Evolutionary conservation across 2,888 invertebrate genomes (phyloP).

Genomic region (Brachyptera putata): DNA sequence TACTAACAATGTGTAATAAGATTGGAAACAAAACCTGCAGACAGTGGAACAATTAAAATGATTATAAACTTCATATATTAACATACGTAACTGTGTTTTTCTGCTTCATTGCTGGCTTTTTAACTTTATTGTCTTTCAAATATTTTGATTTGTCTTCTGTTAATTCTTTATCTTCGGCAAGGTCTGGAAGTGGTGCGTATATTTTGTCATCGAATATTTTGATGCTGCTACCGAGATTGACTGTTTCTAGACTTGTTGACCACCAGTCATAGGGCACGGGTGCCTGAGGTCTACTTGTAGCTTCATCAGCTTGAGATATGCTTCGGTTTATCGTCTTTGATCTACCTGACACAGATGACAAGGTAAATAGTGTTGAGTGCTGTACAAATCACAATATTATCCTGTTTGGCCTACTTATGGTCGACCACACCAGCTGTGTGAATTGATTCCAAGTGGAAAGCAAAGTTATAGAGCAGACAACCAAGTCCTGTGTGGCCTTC

Average conservation of each 20-base stretch:
- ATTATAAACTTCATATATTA: background rate
- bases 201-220: constrained; percentile 52
- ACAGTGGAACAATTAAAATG: background rate
- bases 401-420: too few relatives aligned
- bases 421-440: too few relatives aligned
- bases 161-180: background rate
- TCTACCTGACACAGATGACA: constrained; percentile 8
- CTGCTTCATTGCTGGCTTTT: background rate
- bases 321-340: background rate
- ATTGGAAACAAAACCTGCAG: too few relatives aligned
- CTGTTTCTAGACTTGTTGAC: constrained; percentile 50
- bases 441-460: too few relatives aligned
- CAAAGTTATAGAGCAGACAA: too few relatives aligned
- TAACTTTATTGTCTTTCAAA: background rate
- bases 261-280: constrained; percentile 45
- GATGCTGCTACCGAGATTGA: constrained; percentile 58
- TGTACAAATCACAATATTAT: too few relatives aligned
- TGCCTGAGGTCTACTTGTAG: background rate
- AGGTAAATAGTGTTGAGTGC: too few relatives aligned
- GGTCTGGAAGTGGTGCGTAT: constrained; percentile 3
- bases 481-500: too few relatives aligned
- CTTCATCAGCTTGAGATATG: background rate
- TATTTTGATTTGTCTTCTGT: background rate
- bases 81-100: background rate
- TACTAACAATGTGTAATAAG: too few relatives aligned